Conservation (phyloP, 2,113 vertebrate genomes). For the Rhadina sibilatrix region DNA sequence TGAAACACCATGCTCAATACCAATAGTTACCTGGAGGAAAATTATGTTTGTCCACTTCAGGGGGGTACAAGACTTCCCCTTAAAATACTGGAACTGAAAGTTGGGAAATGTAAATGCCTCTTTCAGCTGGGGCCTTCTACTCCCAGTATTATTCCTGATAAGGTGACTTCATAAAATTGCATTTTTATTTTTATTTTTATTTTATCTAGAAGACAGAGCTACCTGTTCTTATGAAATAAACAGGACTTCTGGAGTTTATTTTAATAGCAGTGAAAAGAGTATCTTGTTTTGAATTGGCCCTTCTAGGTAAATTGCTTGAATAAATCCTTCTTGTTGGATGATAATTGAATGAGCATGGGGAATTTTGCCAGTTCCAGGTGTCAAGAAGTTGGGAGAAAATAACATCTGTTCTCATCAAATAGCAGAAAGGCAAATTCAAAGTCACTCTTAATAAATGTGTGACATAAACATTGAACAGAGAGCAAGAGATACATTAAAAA, state of each 20-base stretch:
- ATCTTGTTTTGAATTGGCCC: background rate
- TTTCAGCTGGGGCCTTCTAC: background rate
- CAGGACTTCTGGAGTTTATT: background rate
- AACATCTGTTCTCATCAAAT: conserved; percentile 65
- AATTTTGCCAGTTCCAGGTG: conserved; percentile 52
- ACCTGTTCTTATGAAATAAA: background rate
- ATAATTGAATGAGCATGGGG: conserved; percentile 44
- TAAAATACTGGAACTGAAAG: background rate
- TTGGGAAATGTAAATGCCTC: background rate
- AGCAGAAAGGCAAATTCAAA: conserved; percentile 45
- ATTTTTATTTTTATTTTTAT: background rate
- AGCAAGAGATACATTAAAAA: background rate
- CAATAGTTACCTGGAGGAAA: background rate
- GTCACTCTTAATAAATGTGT: conserved; percentile 46
- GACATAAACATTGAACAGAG: background rate
- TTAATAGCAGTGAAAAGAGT: background rate
- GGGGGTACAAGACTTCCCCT: background rate
- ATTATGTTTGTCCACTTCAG: background rate
- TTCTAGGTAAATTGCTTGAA: conserved; percentile 29
- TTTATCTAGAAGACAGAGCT: background rate
- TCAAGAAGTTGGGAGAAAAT: conserved; percentile 34
- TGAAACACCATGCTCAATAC: background rate
- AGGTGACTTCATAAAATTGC: background rate
- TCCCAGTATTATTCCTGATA: background rate
- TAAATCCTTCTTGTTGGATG: conserved; percentile 23